A percentile compares a stretch with the other conserved stretches of the same genome.
These are phyloP conservation scores for Bombus sylvicola DNA, from an alignment of 1,140 invertebrate genomes.

Conservation along the genomic window DNA sequence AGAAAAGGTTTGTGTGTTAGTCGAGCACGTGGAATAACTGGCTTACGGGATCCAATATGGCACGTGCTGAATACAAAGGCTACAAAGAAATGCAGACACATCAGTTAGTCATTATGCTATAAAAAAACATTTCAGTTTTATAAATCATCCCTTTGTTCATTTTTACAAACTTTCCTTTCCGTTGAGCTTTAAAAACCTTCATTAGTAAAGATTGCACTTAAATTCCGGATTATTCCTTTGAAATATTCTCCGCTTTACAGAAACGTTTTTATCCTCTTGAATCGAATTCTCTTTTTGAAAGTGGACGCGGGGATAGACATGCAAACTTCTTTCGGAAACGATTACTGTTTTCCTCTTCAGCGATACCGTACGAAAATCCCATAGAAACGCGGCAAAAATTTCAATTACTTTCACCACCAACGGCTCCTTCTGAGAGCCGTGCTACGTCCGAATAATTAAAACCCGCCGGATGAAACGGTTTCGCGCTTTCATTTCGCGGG, in stretches of 20 bases:
- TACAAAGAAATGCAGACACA: background rate
- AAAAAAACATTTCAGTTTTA: background rate
- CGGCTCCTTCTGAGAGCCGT: background rate
- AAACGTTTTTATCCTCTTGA: background rate
- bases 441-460: conserved; percentile 39
- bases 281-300: background rate
- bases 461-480: background rate
- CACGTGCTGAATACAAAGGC: background rate
- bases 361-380: no score
- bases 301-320: background rate
- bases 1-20: background rate
- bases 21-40: background rate
- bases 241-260: background rate
- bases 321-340: background rate
- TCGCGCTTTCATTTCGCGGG: conserved; percentile 28
- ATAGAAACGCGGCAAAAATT: conserved; percentile 30
- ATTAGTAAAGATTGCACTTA: conserved; percentile 2
- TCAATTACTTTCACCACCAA: conserved; percentile 1
- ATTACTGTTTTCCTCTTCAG: background rate
- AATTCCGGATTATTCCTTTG: background rate
- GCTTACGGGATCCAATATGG: background rate
- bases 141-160: background rate
- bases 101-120: background rate
- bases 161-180: background rate
- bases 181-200: background rate